phyloP scores from a whole-genome alignment of 2,797 vertebrate species.

The Vireo griseus region DNA sequence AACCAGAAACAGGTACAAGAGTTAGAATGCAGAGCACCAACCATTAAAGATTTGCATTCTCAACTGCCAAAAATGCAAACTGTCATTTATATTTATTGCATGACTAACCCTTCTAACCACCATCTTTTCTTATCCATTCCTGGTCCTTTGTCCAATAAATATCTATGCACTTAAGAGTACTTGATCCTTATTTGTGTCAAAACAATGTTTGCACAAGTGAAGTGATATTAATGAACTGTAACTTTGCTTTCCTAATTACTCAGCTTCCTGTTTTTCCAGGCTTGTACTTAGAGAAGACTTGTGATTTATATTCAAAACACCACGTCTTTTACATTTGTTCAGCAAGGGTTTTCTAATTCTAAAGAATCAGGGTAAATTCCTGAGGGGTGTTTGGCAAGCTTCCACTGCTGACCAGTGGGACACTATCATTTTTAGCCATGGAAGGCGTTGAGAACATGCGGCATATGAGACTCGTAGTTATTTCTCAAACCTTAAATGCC shows the following conservation, averaged over 20 bases:
- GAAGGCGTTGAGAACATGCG: not conserved
- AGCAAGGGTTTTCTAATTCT: not conserved
- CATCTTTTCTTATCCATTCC: not conserved
- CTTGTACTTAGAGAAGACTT: not conserved
- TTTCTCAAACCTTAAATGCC: accelerated
- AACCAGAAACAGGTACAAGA: not conserved
- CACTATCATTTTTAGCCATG: accelerated
- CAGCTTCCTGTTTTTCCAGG: not conserved
- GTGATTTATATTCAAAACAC: not conserved
- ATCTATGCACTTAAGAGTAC: not conserved
- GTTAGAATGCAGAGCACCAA: not conserved
- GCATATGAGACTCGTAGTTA: not conserved
- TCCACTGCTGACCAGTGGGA: not conserved
- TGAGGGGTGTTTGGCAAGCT: not conserved
- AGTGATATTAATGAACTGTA: not conserved
- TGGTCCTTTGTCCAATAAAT: not conserved
- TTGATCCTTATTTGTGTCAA: not conserved
- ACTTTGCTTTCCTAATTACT: not conserved
- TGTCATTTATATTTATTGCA: not conserved
- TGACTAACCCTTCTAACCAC: not conserved
- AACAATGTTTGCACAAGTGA: not conserved
- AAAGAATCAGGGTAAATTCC: not conserved
- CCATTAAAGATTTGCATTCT: not conserved
- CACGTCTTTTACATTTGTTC: not conserved
- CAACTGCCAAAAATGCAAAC: not conserved